Conservation (phyloP, 2,113 vertebrate species). For the Eleginops maclovinus region DNA sequence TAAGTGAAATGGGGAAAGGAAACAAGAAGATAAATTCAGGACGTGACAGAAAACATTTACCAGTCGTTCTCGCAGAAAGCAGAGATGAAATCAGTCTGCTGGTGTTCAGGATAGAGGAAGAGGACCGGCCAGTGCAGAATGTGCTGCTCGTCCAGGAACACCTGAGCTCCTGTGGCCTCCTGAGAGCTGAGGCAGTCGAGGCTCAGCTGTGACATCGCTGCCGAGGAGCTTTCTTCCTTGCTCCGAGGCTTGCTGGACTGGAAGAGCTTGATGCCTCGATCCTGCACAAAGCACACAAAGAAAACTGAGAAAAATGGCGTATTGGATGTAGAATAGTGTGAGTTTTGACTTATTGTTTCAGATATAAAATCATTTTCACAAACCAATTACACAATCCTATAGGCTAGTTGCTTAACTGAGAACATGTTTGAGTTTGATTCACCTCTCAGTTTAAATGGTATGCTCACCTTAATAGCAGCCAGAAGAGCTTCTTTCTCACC, state of each 20-base stretch:
- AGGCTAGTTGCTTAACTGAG: background rate
- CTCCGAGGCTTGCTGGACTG: constrained; percentile 63
- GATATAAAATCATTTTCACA: background rate
- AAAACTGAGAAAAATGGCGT: background rate
- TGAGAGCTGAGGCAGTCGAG: constrained; percentile 84
- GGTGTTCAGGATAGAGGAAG: constrained; percentile 93
- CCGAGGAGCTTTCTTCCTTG: constrained; percentile 74
- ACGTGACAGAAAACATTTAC: constrained; percentile 69
- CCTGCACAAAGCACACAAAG: constrained; percentile 70
- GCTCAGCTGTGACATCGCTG: constrained; percentile 75
- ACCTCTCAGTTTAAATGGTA: background rate
- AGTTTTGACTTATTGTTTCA: background rate
- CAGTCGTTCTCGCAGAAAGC: constrained; percentile 91
- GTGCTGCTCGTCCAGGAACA: constrained; percentile 88
- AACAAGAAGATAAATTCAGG: background rate
- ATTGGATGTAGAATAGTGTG: background rate
- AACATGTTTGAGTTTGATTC: background rate
- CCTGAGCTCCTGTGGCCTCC: constrained; percentile 82
- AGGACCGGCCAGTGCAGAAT: constrained; percentile 93
- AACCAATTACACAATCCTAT: background rate
- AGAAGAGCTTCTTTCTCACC: constrained; percentile 84
- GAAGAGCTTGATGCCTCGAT: constrained; percentile 87
- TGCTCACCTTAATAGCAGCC: constrained; percentile 88
- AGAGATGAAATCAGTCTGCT: constrained; percentile 93
- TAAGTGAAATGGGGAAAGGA: background rate